Conservation (phyloP, 2,113 vertebrate species). For the Mixornis gularis region DNA sequence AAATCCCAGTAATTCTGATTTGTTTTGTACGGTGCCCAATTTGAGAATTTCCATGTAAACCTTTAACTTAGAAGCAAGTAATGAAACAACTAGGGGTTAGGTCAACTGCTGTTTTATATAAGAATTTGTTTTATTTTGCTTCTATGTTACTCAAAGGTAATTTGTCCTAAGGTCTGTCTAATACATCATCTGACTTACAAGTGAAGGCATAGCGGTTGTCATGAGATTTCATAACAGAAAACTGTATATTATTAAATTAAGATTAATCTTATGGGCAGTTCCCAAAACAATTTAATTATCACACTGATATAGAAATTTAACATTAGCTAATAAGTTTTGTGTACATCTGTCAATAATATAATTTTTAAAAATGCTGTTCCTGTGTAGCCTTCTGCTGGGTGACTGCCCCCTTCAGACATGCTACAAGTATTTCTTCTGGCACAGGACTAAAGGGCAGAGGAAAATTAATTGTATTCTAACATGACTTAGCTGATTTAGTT, state of each 20-base stretch:
- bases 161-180: neutral
- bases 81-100: neutral
- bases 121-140: neutral
- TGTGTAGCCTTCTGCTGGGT: neutral
- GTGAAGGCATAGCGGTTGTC: neutral
- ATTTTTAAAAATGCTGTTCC: neutral
- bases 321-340: neutral
- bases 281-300: neutral
- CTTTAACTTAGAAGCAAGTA: neutral
- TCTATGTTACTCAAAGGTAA: neutral
- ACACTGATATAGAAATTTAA: neutral
- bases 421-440: neutral
- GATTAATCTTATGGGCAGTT: neutral
- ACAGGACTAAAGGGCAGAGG: neutral
- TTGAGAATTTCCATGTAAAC: neutral
- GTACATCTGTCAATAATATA: neutral
- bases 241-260: neutral
- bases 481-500: neutral
- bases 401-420: neutral
- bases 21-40: neutral
- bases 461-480: neutral
- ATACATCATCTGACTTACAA: neutral
- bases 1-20: neutral
- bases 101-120: neutral
- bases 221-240: neutral